A percentile compares a stretch with the other conserved stretches of the same genome.
Evolutionary conservation across 2,113 vertebrate genomes (phyloP).

Genomic region (Dicrurus megarhynchus): DNA sequence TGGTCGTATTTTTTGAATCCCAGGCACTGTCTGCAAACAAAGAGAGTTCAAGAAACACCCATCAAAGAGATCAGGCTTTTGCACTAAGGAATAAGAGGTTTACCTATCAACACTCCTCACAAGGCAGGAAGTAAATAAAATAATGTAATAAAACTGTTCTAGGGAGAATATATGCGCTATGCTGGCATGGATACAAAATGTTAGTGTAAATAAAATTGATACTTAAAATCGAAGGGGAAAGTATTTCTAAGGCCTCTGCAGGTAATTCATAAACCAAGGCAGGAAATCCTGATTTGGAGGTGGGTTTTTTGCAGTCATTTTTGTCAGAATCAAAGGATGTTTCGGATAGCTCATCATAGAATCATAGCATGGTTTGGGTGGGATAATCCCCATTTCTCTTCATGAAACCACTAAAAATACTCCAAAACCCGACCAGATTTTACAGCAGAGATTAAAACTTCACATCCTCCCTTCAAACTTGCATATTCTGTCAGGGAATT

Average conservation of each 20-base stretch:
- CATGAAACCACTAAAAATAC: background rate
- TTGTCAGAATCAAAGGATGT: background rate
- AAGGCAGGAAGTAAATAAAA: background rate
- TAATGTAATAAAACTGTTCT: background rate
- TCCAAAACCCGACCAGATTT: background rate
- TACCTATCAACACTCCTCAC: background rate
- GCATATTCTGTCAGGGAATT: fast-evolving
- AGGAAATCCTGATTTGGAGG: background rate
- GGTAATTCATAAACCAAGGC: background rate
- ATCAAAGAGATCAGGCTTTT: background rate
- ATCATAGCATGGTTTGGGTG: background rate
- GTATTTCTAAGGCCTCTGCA: background rate
- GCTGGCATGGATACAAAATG: background rate
- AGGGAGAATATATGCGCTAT: background rate
- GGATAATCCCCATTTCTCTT: background rate
- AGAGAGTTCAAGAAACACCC: background rate
- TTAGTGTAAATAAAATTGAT: background rate
- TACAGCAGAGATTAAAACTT: background rate
- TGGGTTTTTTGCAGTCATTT: background rate
- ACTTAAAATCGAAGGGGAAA: background rate
- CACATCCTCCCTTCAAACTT: background rate
- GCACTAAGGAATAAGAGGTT: background rate
- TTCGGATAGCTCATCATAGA: background rate
- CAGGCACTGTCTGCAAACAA: background rate
- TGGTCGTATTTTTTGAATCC: background rate